phyloP scores from a whole-genome alignment of 1,140 invertebrate species.

The Aphelinus certus region DNA sequence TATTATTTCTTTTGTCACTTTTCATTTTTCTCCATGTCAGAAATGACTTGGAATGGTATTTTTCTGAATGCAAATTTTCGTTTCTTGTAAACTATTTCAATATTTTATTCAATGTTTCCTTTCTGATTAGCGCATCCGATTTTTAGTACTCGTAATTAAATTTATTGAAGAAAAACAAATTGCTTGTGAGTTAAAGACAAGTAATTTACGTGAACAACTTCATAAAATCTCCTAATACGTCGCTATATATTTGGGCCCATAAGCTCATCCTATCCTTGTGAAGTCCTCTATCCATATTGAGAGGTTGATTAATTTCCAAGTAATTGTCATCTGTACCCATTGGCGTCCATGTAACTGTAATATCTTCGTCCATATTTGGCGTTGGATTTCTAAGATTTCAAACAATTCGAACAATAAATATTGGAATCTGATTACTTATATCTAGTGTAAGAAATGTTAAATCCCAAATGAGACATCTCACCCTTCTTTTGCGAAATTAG shows the following conservation, averaged over 20 bases:
- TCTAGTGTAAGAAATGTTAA: not conserved
- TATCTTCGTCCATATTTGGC: conserved; percentile 51
- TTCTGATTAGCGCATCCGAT: too few relatives aligned
- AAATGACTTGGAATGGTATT: too few relatives aligned
- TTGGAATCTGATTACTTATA: not conserved
- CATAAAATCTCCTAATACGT: conserved; percentile 47
- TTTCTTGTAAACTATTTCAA: too few relatives aligned
- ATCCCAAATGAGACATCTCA: conserved; percentile 50
- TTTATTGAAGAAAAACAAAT: not conserved
- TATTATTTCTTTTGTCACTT: too few relatives aligned
- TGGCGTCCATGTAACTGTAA: conserved; percentile 62
- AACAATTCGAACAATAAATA: not conserved
- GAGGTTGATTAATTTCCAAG: conserved; percentile 57
- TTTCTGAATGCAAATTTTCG: too few relatives aligned
- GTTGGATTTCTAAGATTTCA: conserved; percentile 63
- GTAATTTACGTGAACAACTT: conserved; percentile 40
- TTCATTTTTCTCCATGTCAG: too few relatives aligned
- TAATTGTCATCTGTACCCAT: conserved; percentile 60
- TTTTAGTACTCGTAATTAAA: too few relatives aligned
- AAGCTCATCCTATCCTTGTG: conserved; percentile 56
- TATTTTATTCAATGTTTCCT: too few relatives aligned
- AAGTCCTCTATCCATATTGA: conserved; percentile 59
- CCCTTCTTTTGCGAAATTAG: conserved; percentile 68
- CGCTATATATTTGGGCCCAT: conserved; percentile 57
- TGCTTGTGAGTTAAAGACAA: not conserved